Evolutionary conservation across 2,113 vertebrate species (phyloP), one percentile per base, ranked within the genome.

Genomic region (Bombycilla garrulus): DNA sequence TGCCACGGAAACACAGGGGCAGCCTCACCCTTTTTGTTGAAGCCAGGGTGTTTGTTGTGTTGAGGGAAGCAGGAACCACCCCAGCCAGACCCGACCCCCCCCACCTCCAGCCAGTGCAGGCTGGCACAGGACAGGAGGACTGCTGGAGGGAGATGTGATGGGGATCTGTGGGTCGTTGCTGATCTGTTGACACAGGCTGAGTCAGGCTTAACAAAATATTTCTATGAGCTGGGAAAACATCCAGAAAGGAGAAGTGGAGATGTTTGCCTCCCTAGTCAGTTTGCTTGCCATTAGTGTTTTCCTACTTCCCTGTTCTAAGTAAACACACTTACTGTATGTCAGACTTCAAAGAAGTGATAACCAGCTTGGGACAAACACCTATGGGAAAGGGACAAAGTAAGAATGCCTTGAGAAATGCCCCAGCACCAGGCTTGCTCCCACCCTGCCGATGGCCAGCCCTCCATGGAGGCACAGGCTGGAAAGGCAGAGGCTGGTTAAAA

Each of bases 181-280:
- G 62, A 54, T 73, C 71, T 70, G 40, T 51, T 11, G 2, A 44
- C 91, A 79, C 45, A 90, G 36, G 33, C 22, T 86, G 54, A 45
- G 85, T 84, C 64, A 65, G 74, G 73, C 76, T 83, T 22, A 47
- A 35, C 29, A 12, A 85, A 60, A 71, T 67, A 66, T 40, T 96
- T 96, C 90, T 56, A 4, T 28, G 40, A 95, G 45, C 54, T 65
- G 81, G 91, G 74, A 91, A 90, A 84, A 69, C 40, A 84, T 82
- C 70, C 48, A 45, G 61, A 90, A 84, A 72, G 66, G 57, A 90
- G 92, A 89, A 92, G 60, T 85, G 44, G 79, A 90, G 90, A 79
- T 31, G 56, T 66, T 92, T 94, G 86, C 70, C 23, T 93, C 38
- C 90, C 20, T 6, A 36, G 54, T 64, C 89, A 81, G 51, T 87